Evolutionary conservation across 2,113 vertebrate genomes (phyloP).

Genomic region (Xenus cinereus): DNA sequence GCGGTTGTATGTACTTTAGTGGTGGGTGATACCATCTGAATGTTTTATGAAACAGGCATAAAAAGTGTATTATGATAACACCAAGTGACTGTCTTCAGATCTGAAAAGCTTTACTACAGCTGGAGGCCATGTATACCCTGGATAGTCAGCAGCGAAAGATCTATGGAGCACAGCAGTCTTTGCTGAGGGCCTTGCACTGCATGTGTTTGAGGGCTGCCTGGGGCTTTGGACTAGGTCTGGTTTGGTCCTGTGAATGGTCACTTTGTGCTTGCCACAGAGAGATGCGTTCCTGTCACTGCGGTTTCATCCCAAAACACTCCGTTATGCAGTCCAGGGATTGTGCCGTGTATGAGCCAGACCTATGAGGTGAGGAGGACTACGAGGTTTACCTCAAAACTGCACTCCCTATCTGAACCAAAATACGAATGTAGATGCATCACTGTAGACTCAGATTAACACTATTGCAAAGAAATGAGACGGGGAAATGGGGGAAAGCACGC

Average conservation of each 20-base stretch:
- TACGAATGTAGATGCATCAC: not conserved
- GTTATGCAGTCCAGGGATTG: not conserved
- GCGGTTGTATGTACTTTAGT: accelerated
- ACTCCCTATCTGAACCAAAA: not conserved
- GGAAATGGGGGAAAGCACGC: not conserved
- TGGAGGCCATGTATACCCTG: accelerated
- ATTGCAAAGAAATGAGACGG: not conserved
- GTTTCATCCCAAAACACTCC: not conserved
- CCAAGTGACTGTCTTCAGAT: not conserved
- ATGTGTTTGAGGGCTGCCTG: not conserved
- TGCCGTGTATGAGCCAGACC: not conserved
- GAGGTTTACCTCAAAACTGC: not conserved
- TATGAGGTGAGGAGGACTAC: not conserved
- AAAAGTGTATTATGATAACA: not conserved
- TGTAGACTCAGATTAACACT: not conserved
- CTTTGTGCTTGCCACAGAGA: not conserved
- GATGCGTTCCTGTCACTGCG: not conserved
- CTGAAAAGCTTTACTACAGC: not conserved
- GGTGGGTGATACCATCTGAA: not conserved
- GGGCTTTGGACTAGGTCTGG: not conserved
- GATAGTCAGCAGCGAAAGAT: not conserved
- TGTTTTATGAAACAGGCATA: not conserved
- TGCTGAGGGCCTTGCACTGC: not conserved
- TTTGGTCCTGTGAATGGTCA: not conserved
- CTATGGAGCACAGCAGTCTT: not conserved